Evolutionary conservation across 2,888 invertebrate genomes (phyloP).

Genomic region (Ornithoptera alexandrae): DNA sequence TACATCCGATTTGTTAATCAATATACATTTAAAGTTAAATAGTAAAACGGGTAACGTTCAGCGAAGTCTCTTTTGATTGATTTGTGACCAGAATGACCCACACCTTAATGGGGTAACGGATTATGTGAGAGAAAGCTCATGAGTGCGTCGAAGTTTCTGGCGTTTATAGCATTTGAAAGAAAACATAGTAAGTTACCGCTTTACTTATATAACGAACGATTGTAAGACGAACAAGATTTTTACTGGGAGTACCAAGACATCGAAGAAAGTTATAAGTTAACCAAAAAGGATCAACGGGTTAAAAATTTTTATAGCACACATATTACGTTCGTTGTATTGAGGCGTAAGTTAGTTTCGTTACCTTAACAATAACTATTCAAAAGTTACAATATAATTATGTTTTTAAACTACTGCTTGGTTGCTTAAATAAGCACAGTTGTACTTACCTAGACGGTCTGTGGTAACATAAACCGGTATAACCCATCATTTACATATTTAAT

Average conservation of each 20-base stretch:
- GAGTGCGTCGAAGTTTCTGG: constrained; percentile 15
- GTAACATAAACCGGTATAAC: no score
- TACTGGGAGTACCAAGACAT: background rate
- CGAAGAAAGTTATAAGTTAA: no score
- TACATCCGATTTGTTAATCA: constrained; percentile 27
- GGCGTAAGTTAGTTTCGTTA: no score
- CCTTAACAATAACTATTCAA: no score
- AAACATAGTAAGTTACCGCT: constrained; percentile 6
- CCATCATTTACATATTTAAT: no score
- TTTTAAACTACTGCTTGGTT: no score
- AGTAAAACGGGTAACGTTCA: background rate
- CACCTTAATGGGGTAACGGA: constrained; percentile 32
- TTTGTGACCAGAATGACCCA: constrained; percentile 31
- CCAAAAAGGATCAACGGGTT: no score
- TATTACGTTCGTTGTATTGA: no score
- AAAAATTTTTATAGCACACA: no score
- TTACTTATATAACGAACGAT: background rate
- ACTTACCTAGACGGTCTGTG: no score
- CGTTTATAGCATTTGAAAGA: constrained; percentile 13
- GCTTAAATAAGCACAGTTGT: no score
- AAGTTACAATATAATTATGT: no score
- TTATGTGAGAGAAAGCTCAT: constrained; percentile 33
- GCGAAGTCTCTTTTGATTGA: constrained; percentile 28
- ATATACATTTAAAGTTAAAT: background rate
- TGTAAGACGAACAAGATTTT: background rate